Conservation (phyloP, 2,888 invertebrate genomes). For the Colletes collaris region DNA sequence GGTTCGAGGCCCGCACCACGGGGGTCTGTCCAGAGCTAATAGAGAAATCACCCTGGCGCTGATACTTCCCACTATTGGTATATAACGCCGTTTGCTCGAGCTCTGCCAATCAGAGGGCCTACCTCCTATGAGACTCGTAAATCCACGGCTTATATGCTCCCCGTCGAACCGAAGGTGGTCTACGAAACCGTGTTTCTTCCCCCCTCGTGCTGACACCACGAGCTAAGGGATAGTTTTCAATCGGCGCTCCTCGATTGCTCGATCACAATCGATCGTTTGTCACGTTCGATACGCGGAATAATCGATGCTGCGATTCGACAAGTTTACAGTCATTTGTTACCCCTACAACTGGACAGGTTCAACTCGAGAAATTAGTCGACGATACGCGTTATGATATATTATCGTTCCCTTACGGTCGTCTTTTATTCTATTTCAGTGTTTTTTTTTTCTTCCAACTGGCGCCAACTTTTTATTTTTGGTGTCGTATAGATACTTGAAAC, state of each 20-base stretch:
- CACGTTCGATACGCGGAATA: constrained; percentile 28
- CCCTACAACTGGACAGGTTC: not conserved
- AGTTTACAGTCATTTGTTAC: constrained; percentile 24
- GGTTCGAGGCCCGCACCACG: constrained; percentile 67
- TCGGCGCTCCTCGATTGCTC: not conserved
- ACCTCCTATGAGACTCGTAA: constrained; percentile 74
- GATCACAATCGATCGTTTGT: constrained; percentile 51
- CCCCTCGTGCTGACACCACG: constrained; percentile 6
- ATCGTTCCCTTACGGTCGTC: not conserved
- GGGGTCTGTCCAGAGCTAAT: constrained; percentile 76
- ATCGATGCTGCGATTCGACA: constrained; percentile 34
- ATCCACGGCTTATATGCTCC: constrained; percentile 72
- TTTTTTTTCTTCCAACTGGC: too few relatives aligned
- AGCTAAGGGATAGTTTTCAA: constrained; percentile 23
- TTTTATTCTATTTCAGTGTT: too few relatives aligned
- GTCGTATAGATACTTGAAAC: too few relatives aligned
- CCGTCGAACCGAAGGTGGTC: constrained; percentile 51
- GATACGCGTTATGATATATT: not conserved
- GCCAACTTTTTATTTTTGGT: too few relatives aligned
- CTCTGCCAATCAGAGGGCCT: constrained; percentile 62
- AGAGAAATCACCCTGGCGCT: constrained; percentile 78
- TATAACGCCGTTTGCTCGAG: constrained; percentile 65
- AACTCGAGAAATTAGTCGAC: not conserved
- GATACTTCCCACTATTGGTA: constrained; percentile 75
- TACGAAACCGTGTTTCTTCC: constrained; percentile 3